Conservation (phyloP, 2,888 invertebrate species). For the Diabrotica balteata region DNA sequence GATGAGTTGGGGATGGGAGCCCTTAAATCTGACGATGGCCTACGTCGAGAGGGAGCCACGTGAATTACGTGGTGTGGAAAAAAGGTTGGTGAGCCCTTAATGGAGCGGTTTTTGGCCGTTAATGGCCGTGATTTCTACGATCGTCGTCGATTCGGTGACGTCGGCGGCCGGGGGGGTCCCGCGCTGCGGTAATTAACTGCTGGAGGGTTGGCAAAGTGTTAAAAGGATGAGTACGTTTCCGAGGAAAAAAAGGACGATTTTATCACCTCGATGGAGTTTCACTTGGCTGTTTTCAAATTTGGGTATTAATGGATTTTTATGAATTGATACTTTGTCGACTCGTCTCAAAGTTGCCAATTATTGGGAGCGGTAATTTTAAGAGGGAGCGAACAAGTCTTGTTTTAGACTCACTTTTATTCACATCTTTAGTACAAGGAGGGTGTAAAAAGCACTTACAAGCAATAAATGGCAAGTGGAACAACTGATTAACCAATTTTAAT, state of each 20-base stretch:
- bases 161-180: neutral
- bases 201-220: slow-evolving; percentile 1
- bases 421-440: too few relatives aligned
- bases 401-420: too few relatives aligned
- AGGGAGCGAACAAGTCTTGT: neutral
- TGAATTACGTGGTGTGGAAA: slow-evolving; percentile 20
- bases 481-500: too few relatives aligned
- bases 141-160: slow-evolving; percentile 6
- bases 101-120: slow-evolving; percentile 16
- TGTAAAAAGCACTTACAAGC: too few relatives aligned
- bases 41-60: slow-evolving; percentile 9
- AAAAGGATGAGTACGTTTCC: neutral
- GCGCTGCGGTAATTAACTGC: slow-evolving; percentile 1
- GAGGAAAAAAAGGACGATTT: neutral
- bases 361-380: too few relatives aligned
- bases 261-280: too few relatives aligned
- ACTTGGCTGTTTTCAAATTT: too few relatives aligned
- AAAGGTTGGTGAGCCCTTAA: slow-evolving; percentile 17
- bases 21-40: slow-evolving; percentile 3
- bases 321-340: too few relatives aligned
- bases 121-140: slow-evolving; percentile 19
- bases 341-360: too few relatives aligned
- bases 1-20: slow-evolving; percentile 9
- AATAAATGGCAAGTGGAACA: too few relatives aligned
- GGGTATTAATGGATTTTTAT: too few relatives aligned